Evolutionary conservation across 2,797 vertebrate genomes (phyloP).

Genomic region (Sebastes trivittatus): DNA sequence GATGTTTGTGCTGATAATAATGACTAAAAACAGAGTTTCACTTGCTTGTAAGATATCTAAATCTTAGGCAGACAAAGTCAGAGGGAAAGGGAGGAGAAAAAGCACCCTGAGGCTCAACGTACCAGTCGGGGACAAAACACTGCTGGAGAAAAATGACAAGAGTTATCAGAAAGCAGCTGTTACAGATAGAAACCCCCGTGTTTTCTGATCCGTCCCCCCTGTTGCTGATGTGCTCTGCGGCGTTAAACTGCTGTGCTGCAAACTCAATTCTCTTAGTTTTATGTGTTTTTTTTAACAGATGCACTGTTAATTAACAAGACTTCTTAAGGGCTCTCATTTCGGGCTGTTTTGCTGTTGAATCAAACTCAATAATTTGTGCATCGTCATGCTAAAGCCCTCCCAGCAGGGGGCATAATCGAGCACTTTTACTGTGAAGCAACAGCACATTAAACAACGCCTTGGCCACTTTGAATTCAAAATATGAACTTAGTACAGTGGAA

Average conservation of each 20-base stretch:
- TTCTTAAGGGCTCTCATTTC: neutral
- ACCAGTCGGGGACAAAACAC: slow-evolving; percentile 27
- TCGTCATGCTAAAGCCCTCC: neutral
- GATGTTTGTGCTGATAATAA: slow-evolving; percentile 31
- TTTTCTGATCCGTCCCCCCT: neutral
- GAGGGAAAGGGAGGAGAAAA: neutral
- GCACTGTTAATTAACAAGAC: neutral
- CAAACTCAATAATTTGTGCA: neutral
- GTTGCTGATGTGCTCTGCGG: neutral
- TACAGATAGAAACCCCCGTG: neutral
- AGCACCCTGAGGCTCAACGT: slow-evolving; percentile 6
- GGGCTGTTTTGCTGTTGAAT: slow-evolving; percentile 6
- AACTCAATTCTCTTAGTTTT: neutral
- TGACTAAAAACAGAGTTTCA: slow-evolving; percentile 11
- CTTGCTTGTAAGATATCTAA: slow-evolving; percentile 3
- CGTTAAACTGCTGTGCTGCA: slow-evolving; percentile 7
- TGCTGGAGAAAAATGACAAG: slow-evolving; percentile 13
- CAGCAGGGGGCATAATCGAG: neutral
- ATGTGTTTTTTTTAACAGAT: neutral
- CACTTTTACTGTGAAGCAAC: neutral
- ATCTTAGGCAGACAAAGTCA: slow-evolving; percentile 11
- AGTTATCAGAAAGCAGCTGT: slow-evolving; percentile 37
- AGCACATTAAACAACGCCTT: neutral
- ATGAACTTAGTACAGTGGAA: neutral
- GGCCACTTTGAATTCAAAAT: neutral